These are phyloP conservation scores for Penaeus japonicus DNA, from an alignment of 1,140 invertebrate species.

Conservation along the genomic window DNA sequence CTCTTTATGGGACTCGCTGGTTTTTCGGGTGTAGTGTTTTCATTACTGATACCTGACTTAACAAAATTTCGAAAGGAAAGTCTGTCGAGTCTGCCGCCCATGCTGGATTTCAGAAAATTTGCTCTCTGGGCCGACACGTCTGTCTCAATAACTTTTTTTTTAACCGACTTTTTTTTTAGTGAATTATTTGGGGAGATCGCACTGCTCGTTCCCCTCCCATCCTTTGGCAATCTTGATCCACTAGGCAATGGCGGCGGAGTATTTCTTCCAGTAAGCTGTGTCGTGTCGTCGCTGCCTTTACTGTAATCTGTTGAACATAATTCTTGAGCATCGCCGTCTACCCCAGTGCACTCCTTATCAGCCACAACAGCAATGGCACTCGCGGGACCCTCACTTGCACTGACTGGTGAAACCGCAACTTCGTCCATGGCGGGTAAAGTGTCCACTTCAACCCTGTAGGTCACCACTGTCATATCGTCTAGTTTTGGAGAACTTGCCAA, in stretches of 20 bases:
- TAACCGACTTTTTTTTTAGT: neutral
- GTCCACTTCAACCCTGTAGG: neutral
- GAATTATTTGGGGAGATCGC: neutral
- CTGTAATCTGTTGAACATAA: neutral
- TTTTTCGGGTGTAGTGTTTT: neutral
- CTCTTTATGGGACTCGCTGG: neutral
- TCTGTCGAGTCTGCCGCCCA: slow-evolving; percentile 27
- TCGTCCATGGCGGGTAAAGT: neutral
- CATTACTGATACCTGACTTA: slow-evolving; percentile 1
- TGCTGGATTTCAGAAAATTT: neutral
- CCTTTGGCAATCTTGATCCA: no score
- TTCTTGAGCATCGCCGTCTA: neutral
- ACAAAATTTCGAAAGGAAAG: slow-evolving; percentile 35
- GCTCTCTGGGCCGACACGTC: neutral
- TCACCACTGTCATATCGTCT: neutral
- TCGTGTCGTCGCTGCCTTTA: neutral
- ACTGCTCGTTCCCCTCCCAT: no score
- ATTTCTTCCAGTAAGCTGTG: neutral
- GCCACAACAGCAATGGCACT: neutral
- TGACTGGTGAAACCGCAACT: neutral
- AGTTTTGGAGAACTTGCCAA: neutral
- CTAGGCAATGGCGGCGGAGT: neutral
- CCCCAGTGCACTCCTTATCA: neutral
- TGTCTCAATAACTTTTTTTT: neutral
- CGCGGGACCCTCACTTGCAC: neutral